phyloP scores from a whole-genome alignment of 2,888 invertebrate genomes.

The Listrodromus nycthemerus region DNA sequence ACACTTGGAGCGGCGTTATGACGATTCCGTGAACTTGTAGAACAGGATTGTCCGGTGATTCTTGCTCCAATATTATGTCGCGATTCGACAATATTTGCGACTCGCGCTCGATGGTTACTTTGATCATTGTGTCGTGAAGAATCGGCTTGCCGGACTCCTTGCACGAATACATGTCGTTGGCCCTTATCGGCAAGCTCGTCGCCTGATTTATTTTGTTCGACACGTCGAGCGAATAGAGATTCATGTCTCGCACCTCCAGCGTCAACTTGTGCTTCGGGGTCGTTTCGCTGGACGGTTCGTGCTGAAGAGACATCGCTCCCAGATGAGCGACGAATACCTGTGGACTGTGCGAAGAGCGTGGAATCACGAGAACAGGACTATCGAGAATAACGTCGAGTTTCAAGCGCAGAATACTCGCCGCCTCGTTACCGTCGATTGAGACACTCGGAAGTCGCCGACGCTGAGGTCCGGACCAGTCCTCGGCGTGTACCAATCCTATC shows the following conservation, averaged over 20 bases:
- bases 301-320: constrained; percentile 91
- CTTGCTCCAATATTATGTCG: constrained; percentile 68
- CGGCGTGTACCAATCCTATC: constrained; percentile 92
- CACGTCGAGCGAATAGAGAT: constrained; percentile 92
- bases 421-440: constrained; percentile 84
- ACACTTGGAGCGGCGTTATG: constrained; percentile 93
- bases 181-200: constrained; percentile 84
- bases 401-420: constrained; percentile 73
- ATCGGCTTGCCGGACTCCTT: constrained; percentile 92
- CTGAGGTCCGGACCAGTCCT: constrained; percentile 85
- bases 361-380: constrained; percentile 96
- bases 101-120: constrained; percentile 88
- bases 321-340: constrained; percentile 96
- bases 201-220: constrained; percentile 76
- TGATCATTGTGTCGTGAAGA: constrained; percentile 94
- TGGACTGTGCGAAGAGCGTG: constrained; percentile 90
- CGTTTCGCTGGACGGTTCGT: constrained; percentile 78
- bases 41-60: constrained; percentile 72
- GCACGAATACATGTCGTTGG: constrained; percentile 91
- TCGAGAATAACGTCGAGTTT: constrained; percentile 93
- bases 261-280: constrained; percentile 78
- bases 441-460: constrained; percentile 85
- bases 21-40: constrained; percentile 88
- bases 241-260: constrained; percentile 93
- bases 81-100: constrained; percentile 70